Evolutionary conservation across 2,113 vertebrate genomes (phyloP), one percentile per base, ranked within the genome.

Genomic region (Leptosomus discolor): DNA sequence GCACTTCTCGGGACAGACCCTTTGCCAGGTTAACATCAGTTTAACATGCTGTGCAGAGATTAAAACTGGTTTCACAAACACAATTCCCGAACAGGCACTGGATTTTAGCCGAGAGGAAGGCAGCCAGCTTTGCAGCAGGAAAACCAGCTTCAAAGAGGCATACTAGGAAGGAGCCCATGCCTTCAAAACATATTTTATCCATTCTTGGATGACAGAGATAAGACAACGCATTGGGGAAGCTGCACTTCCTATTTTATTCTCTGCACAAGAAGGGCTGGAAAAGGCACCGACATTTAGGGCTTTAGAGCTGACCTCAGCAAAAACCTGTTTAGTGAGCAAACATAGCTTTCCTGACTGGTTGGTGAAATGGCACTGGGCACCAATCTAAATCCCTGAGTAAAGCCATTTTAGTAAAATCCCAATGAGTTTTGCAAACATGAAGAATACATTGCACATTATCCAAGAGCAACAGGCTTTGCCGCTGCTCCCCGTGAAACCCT

Each of bases 41-140:
- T 94, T 85, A 92, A 80, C 63, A 81, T 1, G 5, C 26, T 7
- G 8, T 43, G 46, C 5, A 5, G 74, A 73, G 56, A 73, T 86
- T 77, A 92, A 88, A 82, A 85, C 76, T 36, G 57, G 39, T 92
- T 90, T 95, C 81, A 91, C 83, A 78, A 83, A 79, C 60, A 43
- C 68, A 41, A 3, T 15, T 80, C 30, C 76, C 13, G 6, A 80
- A 48, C 0, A 88, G 67, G 15, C 32, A 51, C 30, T 0, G 0
- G 29, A 61, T 92, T 92, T 96, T 39, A 67, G 76, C 46, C 0
- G 5, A 63, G 73, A n/a, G 63, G 37, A 90, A 93, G 64, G 56
- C 82, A 83, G 74, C 12, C 93, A 90, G 58, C 41, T 94, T 84
- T 77, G 76, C 88, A 94, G 63, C 54, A 90, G 58, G 63, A 46